Conservation (phyloP, 2,888 invertebrate genomes). For the Lithophane ornitopus region DNA sequence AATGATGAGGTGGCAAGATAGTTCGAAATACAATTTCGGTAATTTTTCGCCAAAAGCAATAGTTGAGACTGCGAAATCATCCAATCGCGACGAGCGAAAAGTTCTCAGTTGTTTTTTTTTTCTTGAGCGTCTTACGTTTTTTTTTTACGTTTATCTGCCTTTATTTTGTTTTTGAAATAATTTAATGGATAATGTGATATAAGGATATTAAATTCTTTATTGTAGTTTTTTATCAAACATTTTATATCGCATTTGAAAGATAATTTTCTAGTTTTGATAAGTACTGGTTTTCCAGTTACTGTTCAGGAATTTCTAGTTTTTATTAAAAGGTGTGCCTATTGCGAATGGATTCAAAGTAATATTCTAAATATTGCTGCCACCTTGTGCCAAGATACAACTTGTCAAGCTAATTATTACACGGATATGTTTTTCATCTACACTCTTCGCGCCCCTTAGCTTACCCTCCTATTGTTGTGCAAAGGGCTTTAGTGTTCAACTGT, state of each 20-base stretch:
- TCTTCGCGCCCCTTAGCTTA: not conserved
- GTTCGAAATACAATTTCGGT: not conserved
- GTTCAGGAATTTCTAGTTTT: too few relatives aligned
- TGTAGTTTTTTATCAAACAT: not conserved
- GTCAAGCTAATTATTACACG: constrained; percentile 13
- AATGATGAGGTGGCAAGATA: not conserved
- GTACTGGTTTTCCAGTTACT: too few relatives aligned
- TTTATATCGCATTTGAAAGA: too few relatives aligned
- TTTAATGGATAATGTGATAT: not conserved
- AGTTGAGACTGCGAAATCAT: not conserved
- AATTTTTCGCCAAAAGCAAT: not conserved
- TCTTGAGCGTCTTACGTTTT: not conserved
- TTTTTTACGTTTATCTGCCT: not conserved
- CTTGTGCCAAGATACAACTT: not conserved
- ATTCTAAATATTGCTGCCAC: constrained; percentile 17
- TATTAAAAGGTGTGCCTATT: not conserved
- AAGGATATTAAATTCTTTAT: not conserved
- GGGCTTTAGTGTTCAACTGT: constrained; percentile 27
- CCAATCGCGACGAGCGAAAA: not conserved
- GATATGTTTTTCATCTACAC: constrained; percentile 18
- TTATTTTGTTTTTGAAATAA: not conserved
- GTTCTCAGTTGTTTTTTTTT: not conserved
- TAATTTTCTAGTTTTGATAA: not conserved
- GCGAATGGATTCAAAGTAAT: not conserved
- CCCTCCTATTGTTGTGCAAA: constrained; percentile 33